Evolutionary conservation across 2,797 vertebrate species (phyloP).

Genomic region (Clarias fuscus): DNA sequence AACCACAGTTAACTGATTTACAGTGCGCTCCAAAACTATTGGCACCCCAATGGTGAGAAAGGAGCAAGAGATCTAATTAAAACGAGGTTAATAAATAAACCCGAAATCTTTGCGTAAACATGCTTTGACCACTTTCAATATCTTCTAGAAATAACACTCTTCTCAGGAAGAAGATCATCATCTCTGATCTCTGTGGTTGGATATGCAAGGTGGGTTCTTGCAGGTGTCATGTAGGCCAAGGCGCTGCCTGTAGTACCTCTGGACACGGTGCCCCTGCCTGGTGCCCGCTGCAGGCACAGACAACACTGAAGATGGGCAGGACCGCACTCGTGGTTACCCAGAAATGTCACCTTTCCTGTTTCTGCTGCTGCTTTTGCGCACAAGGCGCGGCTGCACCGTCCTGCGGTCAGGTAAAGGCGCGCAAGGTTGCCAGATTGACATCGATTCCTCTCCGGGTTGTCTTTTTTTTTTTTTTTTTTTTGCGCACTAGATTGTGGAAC

Average conservation of each 20-base stretch:
- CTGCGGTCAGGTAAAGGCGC: slow-evolving; percentile 75
- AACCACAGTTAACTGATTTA: not conserved
- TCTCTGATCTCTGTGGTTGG: not conserved
- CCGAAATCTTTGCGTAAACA: not conserved
- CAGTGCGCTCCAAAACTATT: not conserved
- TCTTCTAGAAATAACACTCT: not conserved
- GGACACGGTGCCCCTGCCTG: slow-evolving; percentile 69
- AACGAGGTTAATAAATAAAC: not conserved
- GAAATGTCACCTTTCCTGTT: slow-evolving; percentile 88
- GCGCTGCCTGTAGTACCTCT: slow-evolving; percentile 65
- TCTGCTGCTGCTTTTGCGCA: slow-evolving; percentile 73
- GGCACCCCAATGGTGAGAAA: not conserved
- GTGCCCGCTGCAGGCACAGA: slow-evolving; percentile 74
- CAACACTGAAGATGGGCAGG: slow-evolving; percentile 73
- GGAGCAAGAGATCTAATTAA: not conserved
- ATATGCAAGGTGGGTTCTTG: not conserved
- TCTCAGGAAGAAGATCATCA: not conserved
- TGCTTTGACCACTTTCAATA: not conserved
- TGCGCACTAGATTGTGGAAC: not conserved
- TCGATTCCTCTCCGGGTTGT: not conserved
- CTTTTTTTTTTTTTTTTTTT: not conserved
- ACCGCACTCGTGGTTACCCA: slow-evolving; percentile 78
- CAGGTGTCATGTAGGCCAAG: slow-evolving; percentile 37
- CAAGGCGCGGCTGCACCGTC: slow-evolving; percentile 73
- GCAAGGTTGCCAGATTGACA: slow-evolving; percentile 61